phyloP scores from a whole-genome alignment of 2,888 invertebrate species.

The Andrena bicolor region DNA sequence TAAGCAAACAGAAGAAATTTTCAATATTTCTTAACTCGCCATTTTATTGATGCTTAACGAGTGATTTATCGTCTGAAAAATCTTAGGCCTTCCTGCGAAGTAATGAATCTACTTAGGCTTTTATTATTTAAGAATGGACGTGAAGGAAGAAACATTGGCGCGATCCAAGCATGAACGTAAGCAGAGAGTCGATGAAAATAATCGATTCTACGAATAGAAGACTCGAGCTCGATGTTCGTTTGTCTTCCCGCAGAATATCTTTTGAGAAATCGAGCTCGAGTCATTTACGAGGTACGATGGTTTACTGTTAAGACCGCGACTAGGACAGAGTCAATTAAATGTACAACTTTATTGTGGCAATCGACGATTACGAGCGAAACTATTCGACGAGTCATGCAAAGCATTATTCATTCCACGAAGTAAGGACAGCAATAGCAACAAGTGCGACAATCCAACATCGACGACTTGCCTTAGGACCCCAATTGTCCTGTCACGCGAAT shows the following conservation, averaged over 20 bases:
- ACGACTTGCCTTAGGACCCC: slow-evolving; percentile 47
- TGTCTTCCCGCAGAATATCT: slow-evolving; percentile 41
- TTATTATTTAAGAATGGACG: slow-evolving; percentile 4
- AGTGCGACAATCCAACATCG: slow-evolving; percentile 52
- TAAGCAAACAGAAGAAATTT: no score
- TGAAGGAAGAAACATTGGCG: not conserved
- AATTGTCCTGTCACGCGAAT: slow-evolving; percentile 25
- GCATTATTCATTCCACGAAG: slow-evolving; percentile 9
- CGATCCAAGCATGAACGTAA: not conserved
- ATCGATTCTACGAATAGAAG: not conserved
- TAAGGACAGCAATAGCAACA: not conserved
- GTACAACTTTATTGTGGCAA: slow-evolving; percentile 22
- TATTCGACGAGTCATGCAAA: slow-evolving; percentile 2
- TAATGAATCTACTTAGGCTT: no score
- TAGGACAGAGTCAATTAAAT: slow-evolving; percentile 35
- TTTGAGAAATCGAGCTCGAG: slow-evolving; percentile 33
- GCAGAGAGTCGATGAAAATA: not conserved
- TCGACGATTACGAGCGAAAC: slow-evolving; percentile 13
- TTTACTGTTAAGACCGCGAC: not conserved
- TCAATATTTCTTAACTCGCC: no score
- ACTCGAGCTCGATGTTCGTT: slow-evolving; percentile 44
- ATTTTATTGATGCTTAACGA: not conserved
- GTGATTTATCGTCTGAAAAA: not conserved
- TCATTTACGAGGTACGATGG: not conserved
- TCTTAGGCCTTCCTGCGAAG: not conserved